Base-by-base conservation (phyloP, 2,888 invertebrate genomes). In the Melinaea menophilus region DNA sequence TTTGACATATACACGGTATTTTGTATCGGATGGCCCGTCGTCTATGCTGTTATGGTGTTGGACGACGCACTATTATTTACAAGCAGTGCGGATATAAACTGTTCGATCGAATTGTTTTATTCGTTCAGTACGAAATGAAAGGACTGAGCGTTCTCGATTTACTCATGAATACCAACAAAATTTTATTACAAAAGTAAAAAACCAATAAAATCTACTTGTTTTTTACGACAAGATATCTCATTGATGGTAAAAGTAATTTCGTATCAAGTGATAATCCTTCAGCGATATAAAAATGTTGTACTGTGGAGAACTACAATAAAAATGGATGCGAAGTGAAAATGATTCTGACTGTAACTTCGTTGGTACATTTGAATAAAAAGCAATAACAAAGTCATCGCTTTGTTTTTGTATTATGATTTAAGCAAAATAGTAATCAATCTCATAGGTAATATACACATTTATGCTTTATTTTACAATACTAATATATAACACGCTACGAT, bases 81-180 rank as follows among this genome's bases (percentile, higher is more conserved):
- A 51, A 31, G n/a, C 51, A 51, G 31, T 51, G 51, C 51, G 51
- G 51, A 22, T 31, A 51, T 51, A 51, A 51, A 51, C 51, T 51
- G 31, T 51, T 51, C 31, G 51, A 51, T 51, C 51, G 31, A 31
- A 31, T 51, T 51, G 51, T 51, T 51, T 31, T 31, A n/a, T 51
- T 51, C 51, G 31, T 31, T 5, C 51, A 31, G 51, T 51, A 9
- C 51, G 31, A 31, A 51, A 31, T 22, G n/a, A 51, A 31, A 51
- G 41, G 22, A 31, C 31, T 51, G 51, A 22, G 31, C 31, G 31
- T 51, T 31, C 22, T 31, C 51, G 51, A 51, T 9, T 51, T 31
- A 51, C 9, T 51, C 51, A 31, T 51, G 51, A 31, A 51, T 31
- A 22, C 46, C 46, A 22, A 31, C 51, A 31, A 51, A 48, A 51